These are phyloP conservation scores for Tyrannus savana DNA, from an alignment of 2,113 vertebrate genomes.

Conservation along the genomic window DNA sequence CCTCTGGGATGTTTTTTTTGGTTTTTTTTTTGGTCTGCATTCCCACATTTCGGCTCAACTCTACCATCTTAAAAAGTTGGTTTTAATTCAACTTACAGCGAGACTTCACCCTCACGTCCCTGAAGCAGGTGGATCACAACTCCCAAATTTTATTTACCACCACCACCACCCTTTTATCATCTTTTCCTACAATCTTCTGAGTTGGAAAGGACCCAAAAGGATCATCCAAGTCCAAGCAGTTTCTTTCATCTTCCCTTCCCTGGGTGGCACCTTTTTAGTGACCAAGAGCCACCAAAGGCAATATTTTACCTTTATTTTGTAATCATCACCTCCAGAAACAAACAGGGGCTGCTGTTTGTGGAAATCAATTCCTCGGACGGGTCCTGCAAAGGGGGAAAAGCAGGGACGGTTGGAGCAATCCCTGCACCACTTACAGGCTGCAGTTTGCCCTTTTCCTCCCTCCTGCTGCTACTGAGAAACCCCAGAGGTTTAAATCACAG, in stretches of 20 bases:
- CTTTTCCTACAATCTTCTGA: neutral
- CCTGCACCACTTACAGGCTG: fast-evolving
- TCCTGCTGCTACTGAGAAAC: fast-evolving
- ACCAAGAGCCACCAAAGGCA: too few species aligned
- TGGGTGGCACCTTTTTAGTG: too few species aligned
- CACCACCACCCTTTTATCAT: neutral
- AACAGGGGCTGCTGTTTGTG: slow-evolving; percentile 98
- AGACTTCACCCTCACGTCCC: fast-evolving
- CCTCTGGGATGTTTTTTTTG: too few species aligned
- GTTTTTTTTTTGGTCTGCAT: neutral
- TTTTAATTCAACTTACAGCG: fast-evolving
- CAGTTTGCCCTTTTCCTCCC: fast-evolving
- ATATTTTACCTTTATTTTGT: slow-evolving; percentile 91
- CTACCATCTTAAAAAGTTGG: neutral
- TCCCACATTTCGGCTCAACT: fast-evolving
- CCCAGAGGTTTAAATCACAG: neutral
- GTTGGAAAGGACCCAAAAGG: neutral
- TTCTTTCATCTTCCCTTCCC: neutral
- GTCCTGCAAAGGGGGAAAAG: slow-evolving; percentile 70
- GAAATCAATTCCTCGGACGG: slow-evolving; percentile 95
- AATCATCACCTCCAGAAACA: slow-evolving; percentile 96
- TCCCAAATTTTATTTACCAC: neutral
- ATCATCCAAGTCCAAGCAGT: neutral
- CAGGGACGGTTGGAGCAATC: neutral
- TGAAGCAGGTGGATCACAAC: fast-evolving